Base-by-base conservation (phyloP, 1,140 invertebrate species). In the Calephelis nemesis region DNA sequence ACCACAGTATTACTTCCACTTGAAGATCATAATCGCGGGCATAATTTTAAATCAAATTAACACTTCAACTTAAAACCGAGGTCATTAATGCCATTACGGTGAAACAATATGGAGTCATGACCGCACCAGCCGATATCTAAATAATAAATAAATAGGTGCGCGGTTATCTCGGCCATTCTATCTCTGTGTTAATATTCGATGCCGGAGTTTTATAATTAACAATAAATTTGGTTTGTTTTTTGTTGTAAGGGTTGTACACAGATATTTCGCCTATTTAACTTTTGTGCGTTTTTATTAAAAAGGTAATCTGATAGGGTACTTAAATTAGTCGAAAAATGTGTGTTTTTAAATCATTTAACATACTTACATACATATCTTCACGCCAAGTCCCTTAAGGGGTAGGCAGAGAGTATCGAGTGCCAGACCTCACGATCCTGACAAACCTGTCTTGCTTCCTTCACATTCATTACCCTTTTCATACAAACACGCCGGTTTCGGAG, bases 1-100 rank as follows among this genome's bases (percentile, higher is more conserved):
- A 87, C 42, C 42, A 45, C 42, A 45, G 42, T 45, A 45, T 45
- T 45, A 89, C 81, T 85, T 89, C 84, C 79, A 88, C 83, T 82
- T 80, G 82, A 81, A 85, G 89, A 91, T 91, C 74, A 77, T 87
- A 83, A 90, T 91, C 87, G 75, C 71, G 74, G 74, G 77, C 82
- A 87, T 91, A 90, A 90, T 90, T 91, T 91, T 88, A 90, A 91
- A 89, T 90, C 87, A 89, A 91, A 91, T 91, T 91, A 91, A 91
- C 89, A 90, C 89, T 91, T 91, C 87, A 89, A 91, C 86, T 91
- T 90, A 89, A 85, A 89, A 85, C 83, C 85, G 87, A 86, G 89
- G 87, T 89, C 87, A 88, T 91, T 89, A 90, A 87, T 88, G 88
- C 77, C 84, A 89, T 89, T 90, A 89, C 80, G 77, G 74, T 84